A percentile compares a stretch with the other conserved stretches of the same genome.
Evolutionary conservation across 2,888 invertebrate genomes (phyloP).

Genomic region (Clivina fossor): DNA sequence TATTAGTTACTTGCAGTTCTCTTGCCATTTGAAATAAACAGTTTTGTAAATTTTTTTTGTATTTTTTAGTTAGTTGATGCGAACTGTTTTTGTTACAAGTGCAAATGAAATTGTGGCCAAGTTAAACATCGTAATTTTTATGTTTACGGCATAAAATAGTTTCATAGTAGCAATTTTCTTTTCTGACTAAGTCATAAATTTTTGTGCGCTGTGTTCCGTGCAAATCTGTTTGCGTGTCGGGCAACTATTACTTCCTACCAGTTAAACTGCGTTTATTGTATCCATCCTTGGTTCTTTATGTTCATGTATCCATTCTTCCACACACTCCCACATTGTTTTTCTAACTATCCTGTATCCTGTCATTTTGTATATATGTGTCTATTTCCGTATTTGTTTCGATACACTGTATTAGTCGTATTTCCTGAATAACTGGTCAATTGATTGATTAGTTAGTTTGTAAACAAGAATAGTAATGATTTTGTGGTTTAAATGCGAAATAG

Average conservation of each 20-base stretch:
- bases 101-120: constrained; percentile 25
- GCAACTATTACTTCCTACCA: constrained; percentile 18
- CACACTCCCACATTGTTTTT: no score
- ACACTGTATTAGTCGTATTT: no score
- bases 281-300: constrained; percentile 15
- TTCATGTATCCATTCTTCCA: background rate
- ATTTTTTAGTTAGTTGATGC: no score
- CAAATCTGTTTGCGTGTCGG: constrained; percentile 26
- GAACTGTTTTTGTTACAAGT: constrained; percentile 3
- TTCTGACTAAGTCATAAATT: constrained; percentile 23
- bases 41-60: no score
- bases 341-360: no score
- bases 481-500: no score
- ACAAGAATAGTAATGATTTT: no score
- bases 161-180: constrained; percentile 28
- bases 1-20: no score
- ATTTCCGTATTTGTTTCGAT: no score
- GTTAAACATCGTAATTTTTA: constrained; percentile 22
- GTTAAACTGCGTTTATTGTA: constrained; percentile 29
- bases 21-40: constrained; percentile 16
- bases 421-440: no score
- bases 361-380: no score
- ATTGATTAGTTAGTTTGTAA: no score
- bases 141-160: constrained; percentile 27
- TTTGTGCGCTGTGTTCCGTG: constrained; percentile 13